These are phyloP conservation scores for Puntigrus tetrazona DNA, from an alignment of 2,113 vertebrate genomes.

Conservation along the genomic window DNA sequence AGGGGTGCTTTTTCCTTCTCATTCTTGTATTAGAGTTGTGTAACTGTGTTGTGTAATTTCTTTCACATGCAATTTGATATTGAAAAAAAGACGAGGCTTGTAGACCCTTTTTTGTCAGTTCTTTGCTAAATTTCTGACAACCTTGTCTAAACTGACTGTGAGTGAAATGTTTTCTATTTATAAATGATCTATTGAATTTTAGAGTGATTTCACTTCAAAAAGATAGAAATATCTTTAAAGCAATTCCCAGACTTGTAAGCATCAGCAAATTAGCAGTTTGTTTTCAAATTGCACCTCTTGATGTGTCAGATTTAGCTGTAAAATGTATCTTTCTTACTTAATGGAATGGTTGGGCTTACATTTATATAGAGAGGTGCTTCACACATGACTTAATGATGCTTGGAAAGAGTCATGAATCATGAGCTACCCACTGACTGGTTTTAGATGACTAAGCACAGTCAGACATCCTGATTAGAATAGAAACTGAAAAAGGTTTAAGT, in stretches of 20 bases:
- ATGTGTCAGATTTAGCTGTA: not conserved
- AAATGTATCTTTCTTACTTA: not conserved
- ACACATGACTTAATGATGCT: no score
- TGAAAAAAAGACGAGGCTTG: not conserved
- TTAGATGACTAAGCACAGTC: not conserved
- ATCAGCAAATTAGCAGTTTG: not conserved
- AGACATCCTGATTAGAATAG: not conserved
- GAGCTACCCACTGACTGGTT: not conserved
- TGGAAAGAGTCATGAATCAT: no score
- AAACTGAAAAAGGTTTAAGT: not conserved
- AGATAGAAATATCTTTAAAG: not conserved
- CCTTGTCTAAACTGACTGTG: not conserved
- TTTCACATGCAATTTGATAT: not conserved
- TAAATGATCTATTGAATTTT: not conserved
- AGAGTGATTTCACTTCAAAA: not conserved
- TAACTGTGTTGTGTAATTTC: not conserved
- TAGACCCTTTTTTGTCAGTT: not conserved
- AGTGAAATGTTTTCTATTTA: not conserved
- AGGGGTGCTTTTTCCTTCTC: not conserved
- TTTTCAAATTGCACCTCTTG: not conserved
- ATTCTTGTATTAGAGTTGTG: not conserved
- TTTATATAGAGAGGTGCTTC: not conserved
- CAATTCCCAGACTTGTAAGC: not conserved
- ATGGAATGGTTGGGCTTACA: not conserved
- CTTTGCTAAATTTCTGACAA: not conserved